Evolutionary conservation across 1,140 invertebrate species (phyloP).

Genomic region (Pollicipes pollicipes): DNA sequence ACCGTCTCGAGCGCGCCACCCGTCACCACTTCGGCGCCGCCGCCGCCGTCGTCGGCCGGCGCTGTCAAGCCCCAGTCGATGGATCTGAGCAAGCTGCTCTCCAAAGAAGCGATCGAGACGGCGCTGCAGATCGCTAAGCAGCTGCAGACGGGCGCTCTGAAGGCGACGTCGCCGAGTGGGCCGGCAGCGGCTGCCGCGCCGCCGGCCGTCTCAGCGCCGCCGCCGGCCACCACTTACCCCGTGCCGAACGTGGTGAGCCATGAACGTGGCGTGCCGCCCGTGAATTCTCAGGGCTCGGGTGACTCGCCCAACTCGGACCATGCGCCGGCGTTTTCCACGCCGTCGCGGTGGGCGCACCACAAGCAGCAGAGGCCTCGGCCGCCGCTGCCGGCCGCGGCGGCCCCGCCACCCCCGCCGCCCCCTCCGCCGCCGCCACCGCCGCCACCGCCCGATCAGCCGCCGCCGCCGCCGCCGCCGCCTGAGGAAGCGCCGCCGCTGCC

Average conservation of each 20-base stretch:
- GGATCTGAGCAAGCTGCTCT: not conserved
- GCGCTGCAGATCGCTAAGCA: slow-evolving; percentile 2
- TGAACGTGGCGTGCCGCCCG: not conserved
- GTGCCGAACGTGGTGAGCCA: not conserved
- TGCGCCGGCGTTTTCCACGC: too few species aligned
- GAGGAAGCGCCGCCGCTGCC: not conserved
- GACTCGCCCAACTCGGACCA: too few species aligned
- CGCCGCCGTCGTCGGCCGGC: too few species aligned
- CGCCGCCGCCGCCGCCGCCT: too few species aligned
- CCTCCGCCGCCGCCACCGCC: too few species aligned
- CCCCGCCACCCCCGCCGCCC: too few species aligned
- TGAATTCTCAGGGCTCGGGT: too few species aligned
- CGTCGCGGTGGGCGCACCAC: not conserved
- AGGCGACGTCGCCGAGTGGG: not conserved
- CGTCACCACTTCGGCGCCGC: not conserved
- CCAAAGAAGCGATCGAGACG: slow-evolving; percentile 3
- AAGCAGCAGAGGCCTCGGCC: too few species aligned
- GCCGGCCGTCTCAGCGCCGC: not conserved
- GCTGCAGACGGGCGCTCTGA: not conserved
- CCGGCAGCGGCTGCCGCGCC: too few species aligned
- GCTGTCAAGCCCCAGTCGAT: not conserved
- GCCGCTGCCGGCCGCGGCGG: not conserved
- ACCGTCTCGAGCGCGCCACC: not conserved
- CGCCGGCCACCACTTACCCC: too few species aligned
- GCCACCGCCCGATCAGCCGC: not conserved